Evolutionary conservation across 2,888 invertebrate species (phyloP).

Genomic region (Xestia xanthographa): DNA sequence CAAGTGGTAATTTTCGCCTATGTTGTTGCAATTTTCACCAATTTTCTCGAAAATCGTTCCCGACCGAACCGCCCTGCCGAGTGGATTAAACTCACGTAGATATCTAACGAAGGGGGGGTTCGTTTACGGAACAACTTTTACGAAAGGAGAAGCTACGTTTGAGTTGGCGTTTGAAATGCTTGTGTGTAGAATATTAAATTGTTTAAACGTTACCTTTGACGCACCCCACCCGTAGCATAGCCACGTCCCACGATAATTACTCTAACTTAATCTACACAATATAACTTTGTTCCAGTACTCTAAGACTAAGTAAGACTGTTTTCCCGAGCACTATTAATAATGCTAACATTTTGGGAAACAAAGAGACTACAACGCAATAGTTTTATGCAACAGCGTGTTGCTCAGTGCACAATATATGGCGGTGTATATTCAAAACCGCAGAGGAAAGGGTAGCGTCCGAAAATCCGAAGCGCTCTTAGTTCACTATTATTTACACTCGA

Average conservation of each 20-base stretch:
- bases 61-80: slow-evolving; percentile 80
- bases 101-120: slow-evolving; percentile 89
- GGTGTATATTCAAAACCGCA: slow-evolving; percentile 78
- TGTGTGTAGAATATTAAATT: slow-evolving; percentile 90
- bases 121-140: slow-evolving; percentile 89
- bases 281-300: slow-evolving; percentile 77
- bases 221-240: slow-evolving; percentile 78
- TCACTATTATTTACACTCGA: slow-evolving; percentile 85
- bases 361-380: slow-evolving; percentile 75
- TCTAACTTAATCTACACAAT: slow-evolving; percentile 83
- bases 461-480: slow-evolving; percentile 82
- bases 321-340: slow-evolving; percentile 63
- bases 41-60: slow-evolving; percentile 86
- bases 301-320: slow-evolving; percentile 70
- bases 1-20: slow-evolving; percentile 88
- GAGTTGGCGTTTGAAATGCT: slow-evolving; percentile 89
- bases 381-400: slow-evolving; percentile 71
- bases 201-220: slow-evolving; percentile 89
- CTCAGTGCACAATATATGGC: slow-evolving; percentile 75
- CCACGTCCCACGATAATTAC: slow-evolving; percentile 86
- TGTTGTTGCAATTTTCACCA: slow-evolving; percentile 90
- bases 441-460: slow-evolving; percentile 77
- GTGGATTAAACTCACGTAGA: slow-evolving; percentile 90
- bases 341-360: slow-evolving; percentile 70
- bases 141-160: slow-evolving; percentile 87